Base-by-base conservation (phyloP, 2,888 invertebrate species). In the Syrista parreyssii region DNA sequence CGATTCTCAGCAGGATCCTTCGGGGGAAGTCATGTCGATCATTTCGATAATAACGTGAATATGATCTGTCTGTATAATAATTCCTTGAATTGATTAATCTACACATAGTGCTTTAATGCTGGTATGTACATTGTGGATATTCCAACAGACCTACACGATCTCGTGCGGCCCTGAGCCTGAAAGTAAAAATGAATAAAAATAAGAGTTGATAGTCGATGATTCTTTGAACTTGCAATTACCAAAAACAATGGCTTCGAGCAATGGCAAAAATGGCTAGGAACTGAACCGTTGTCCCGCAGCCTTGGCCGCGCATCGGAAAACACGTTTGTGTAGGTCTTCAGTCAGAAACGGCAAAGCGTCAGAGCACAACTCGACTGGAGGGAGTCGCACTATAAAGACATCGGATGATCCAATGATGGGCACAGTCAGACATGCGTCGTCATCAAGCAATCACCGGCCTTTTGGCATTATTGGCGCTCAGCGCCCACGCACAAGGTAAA, bases 311-410 rank as follows among this genome's bases (percentile, higher is more conserved):
- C 31, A 68, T 72, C 68, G 71, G 71, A 31, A 33, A 32, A 15
- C 35, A 33, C 36, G 36, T 23, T 33, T 35, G 34, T 74, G 35
- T 74, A 32, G 23, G 74, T 31, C 35, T 74, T 74, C 30, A 30
- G 74, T 33, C 35, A 74, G 74, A 33, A 74, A 74, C 71, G 31
- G 35, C 74, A 34, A 34, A 74, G n/a, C 74, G 74, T 74, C 74
- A 74, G n/a, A 30, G 30, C 36, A 6, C 1, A 33, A n/a, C 33
- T 71, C 31, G 71, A 71, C 74, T 35, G 76, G 78, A 80, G 83
- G 85, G 87, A 83, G 87, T 33, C 71, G 81, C 75, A 77, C 81
- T 87, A 87, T 87, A 88, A 86, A 85, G 82, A 79, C 82, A 76
- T 78, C 74, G 68, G 73, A 73, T 74, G 40, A 12, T 73, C 68